Base-by-base conservation (phyloP, 2,888 invertebrate genomes). In the Pyrrhia umbra region DNA sequence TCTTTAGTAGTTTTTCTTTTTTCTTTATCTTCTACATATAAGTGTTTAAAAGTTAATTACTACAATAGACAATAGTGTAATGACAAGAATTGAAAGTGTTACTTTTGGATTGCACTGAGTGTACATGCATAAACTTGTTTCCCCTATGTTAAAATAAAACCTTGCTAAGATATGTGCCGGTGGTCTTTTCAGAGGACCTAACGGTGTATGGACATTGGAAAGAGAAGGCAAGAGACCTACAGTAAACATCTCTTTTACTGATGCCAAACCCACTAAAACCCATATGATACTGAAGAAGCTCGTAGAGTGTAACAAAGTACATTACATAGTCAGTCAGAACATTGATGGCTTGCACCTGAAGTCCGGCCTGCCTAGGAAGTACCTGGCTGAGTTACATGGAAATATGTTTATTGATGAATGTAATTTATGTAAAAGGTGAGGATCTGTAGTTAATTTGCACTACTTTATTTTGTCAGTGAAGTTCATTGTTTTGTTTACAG, bases 321-420 rank as follows among this genome's bases (percentile, higher is more conserved):
- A 98, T 75, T 99, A 97, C 86, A 96, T 99, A 30, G 96, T 99
- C 20, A 99, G 98, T 85, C 99, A 99, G 93, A 99, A 99, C 92
- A 99, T 99, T 79, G 99, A 99, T 95, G 99, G 99, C 0, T 95
- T 99, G 50, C 99, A 99, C 93, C 93, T 99, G 56, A 96, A 98
- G 82, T 98, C 98, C 6, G 99, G 99, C 3, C 92, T 99, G 67
- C 95, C 96, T 0, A 95, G 99, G 65, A 96, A 97, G 80, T 94
- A 97, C 85, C 92, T 99, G 68, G 96, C 99, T 9, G 99, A 99
- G 92, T 95, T 99, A 47, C 99, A 99, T 95, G 99, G 99, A 1
- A 99, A 99, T 90, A 99, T 99, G 97, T 99, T 99, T 93, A 96
- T 98, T 30, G 99, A 99, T 88, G 97, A 98, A 87, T 99, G 99